phyloP scores from a whole-genome alignment of 2,797 vertebrate species.

The Lophotriccus pileatus region DNA sequence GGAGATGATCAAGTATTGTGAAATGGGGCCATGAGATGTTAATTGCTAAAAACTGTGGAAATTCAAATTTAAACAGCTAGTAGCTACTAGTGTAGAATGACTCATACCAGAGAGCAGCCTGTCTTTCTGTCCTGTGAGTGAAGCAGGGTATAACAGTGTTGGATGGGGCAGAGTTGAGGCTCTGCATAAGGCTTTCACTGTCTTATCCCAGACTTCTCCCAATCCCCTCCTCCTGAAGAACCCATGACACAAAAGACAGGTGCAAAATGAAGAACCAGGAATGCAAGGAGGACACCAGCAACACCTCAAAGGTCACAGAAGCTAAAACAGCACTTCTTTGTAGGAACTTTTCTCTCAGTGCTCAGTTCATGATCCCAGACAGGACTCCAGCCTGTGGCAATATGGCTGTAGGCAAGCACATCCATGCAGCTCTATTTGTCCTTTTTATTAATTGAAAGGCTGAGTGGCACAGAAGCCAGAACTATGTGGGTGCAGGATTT shows the following conservation, averaged over 20 bases:
- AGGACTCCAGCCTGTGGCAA: background rate
- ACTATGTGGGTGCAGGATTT: background rate
- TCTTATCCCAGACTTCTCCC: background rate
- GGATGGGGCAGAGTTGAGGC: background rate
- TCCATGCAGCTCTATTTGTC: background rate
- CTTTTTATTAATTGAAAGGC: background rate
- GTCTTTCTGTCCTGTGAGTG: background rate
- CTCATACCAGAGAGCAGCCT: background rate
- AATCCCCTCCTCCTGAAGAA: background rate
- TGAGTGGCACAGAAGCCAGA: background rate
- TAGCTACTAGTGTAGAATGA: background rate
- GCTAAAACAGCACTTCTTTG: background rate
- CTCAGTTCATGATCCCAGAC: background rate
- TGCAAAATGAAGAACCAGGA: background rate
- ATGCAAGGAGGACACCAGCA: background rate
- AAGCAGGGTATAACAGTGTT: background rate
- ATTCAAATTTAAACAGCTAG: background rate
- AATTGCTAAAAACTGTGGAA: slow-evolving; percentile 5
- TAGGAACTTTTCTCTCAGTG: background rate
- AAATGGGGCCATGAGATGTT: background rate
- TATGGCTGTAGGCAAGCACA: background rate
- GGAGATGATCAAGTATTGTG: background rate
- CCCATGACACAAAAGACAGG: background rate
- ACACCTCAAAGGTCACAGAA: background rate
- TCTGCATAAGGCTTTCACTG: background rate